Conservation (phyloP, 2,797 vertebrate genomes). For the Lithobates pipiens region DNA sequence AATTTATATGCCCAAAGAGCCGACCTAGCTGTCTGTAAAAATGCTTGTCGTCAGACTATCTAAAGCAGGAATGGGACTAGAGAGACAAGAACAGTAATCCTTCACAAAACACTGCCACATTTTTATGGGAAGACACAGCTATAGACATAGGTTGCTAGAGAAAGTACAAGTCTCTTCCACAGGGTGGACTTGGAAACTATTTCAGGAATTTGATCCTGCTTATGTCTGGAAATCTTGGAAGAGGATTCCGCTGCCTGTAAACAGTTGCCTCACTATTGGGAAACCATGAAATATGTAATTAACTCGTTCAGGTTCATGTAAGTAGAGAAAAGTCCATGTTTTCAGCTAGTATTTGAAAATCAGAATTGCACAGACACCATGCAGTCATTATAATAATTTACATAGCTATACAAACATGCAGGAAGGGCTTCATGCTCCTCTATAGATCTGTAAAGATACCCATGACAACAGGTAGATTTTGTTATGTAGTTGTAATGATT, state of each 20-base stretch:
- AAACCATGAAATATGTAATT: constrained; percentile 40
- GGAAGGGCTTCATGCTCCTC: neutral
- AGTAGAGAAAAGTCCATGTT: neutral
- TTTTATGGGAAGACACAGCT: constrained; percentile 31
- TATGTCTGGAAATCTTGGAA: constrained; percentile 61
- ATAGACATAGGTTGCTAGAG: constrained; percentile 40
- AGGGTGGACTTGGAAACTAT: constrained; percentile 62
- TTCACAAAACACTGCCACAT: constrained; percentile 47
- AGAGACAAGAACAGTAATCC: constrained; percentile 34
- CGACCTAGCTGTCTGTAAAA: neutral
- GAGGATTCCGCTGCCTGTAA: constrained; percentile 58
- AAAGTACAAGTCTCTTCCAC: constrained; percentile 47
- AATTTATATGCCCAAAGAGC: neutral
- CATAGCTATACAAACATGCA: neutral
- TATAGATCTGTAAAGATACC: too few relatives aligned
- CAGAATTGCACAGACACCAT: neutral
- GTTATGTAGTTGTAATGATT: too few relatives aligned
- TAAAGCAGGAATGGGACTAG: constrained; percentile 6
- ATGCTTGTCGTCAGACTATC: neutral
- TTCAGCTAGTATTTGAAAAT: neutral
- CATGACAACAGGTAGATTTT: too few relatives aligned
- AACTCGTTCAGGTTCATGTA: constrained; percentile 30
- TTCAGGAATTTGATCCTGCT: constrained; percentile 58
- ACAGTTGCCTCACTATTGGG: constrained; percentile 52
- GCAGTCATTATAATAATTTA: neutral